Conservation (phyloP, 1,140 invertebrate species). For the Ceratosolen solmsi region DNA sequence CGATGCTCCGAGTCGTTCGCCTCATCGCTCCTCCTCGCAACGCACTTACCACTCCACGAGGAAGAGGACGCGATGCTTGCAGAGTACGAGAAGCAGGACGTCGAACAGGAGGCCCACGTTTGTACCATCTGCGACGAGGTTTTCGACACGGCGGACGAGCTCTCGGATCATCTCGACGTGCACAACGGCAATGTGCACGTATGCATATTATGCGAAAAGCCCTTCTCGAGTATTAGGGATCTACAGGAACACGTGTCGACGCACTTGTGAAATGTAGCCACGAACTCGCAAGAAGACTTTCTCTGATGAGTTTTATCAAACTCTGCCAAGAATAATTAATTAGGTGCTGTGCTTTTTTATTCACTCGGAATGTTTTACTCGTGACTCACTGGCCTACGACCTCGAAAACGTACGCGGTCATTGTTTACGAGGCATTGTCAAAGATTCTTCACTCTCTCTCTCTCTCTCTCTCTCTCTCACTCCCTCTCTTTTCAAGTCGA, state of each 20-base stretch:
- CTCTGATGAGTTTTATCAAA: too few relatives aligned
- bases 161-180: conserved; percentile 63
- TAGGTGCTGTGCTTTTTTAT: conserved; percentile 12
- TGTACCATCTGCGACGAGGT: conserved; percentile 64
- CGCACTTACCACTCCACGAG: conserved; percentile 67
- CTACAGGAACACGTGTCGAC: conserved; percentile 67
- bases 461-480: too few relatives aligned
- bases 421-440: too few relatives aligned
- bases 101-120: conserved; percentile 40
- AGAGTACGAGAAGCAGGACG: neutral
- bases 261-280: conserved; percentile 59
- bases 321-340: neutral
- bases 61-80: conserved; percentile 59
- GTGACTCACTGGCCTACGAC: neutral
- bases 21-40: conserved; percentile 64
- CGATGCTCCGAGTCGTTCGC: conserved; percentile 63
- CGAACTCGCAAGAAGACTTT: neutral
- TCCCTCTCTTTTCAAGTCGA: too few relatives aligned
- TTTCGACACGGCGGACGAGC: conserved; percentile 60
- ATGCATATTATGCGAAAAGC: conserved; percentile 68
- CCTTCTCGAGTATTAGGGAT: conserved; percentile 62
- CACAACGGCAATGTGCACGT: conserved; percentile 64
- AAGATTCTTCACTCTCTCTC: too few relatives aligned
- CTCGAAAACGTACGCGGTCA: too few relatives aligned
- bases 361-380: neutral